phyloP scores from a whole-genome alignment of 2,797 vertebrate genomes.

The Chelon labrosus region DNA sequence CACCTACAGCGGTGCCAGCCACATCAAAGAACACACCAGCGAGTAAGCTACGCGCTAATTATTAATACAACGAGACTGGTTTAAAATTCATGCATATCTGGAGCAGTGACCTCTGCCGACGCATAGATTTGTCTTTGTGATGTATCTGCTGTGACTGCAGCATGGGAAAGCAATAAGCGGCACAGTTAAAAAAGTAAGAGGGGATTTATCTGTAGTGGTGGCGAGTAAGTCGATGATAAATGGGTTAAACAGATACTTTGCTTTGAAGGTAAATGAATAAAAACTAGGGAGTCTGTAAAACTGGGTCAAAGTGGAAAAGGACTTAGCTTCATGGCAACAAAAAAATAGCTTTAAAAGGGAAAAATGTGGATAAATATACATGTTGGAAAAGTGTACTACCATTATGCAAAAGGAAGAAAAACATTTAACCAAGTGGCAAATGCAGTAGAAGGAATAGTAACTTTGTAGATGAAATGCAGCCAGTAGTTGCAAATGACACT shows the following conservation, averaged over 20 bases:
- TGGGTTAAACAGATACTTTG: conserved; percentile 73
- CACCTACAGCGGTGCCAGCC: conserved; percentile 29
- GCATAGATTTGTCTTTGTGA: conserved; percentile 73
- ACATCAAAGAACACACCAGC: conserved; percentile 43
- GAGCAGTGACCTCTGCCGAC: conserved; percentile 71
- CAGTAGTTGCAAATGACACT: background rate
- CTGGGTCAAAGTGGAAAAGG: conserved; percentile 66
- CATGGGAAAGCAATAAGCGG: conserved; percentile 71
- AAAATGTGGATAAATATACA: conserved; percentile 14
- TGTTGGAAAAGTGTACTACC: background rate
- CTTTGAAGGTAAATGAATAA: conserved; percentile 72
- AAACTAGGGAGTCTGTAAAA: conserved; percentile 51
- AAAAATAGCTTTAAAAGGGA: conserved; percentile 19
- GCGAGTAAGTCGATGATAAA: conserved; percentile 65
- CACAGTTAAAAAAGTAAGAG: conserved; percentile 76
- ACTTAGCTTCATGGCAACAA: conserved; percentile 29
- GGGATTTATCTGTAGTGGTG: conserved; percentile 67
- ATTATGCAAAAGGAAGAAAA: conserved; percentile 12
- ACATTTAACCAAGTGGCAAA: conserved; percentile 7
- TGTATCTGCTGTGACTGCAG: conserved; percentile 65
- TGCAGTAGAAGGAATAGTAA: conserved; percentile 4
- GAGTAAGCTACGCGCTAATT: conserved; percentile 53
- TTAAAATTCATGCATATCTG: conserved; percentile 69
- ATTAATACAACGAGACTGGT: conserved; percentile 61
- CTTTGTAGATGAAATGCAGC: background rate